Evolutionary conservation across 1,140 invertebrate species (phyloP).

Genomic region (Agrilus planipennis): DNA sequence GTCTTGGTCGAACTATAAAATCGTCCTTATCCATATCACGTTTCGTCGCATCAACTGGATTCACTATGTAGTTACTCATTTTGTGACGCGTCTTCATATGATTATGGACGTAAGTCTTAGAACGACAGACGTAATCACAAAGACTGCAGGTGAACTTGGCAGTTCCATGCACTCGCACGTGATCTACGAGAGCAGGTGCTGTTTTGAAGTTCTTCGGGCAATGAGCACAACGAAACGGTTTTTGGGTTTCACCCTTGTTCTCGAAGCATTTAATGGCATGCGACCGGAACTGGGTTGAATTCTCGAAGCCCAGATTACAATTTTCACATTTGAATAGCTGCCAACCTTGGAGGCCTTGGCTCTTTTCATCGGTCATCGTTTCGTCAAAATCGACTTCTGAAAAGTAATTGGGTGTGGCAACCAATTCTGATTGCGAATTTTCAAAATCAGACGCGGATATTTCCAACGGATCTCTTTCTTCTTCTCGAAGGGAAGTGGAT

Average conservation of each 20-base stretch:
- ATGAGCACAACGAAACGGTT: slow-evolving; percentile 36
- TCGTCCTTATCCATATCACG: slow-evolving; percentile 38
- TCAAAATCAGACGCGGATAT: too few relatives aligned
- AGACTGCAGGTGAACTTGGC: slow-evolving; percentile 37
- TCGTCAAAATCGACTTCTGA: too few relatives aligned
- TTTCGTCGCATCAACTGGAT: slow-evolving; percentile 41
- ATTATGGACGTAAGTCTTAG: slow-evolving; percentile 9
- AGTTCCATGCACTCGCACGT: slow-evolving; percentile 34
- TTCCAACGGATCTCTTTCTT: too few relatives aligned
- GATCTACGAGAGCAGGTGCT: slow-evolving; percentile 21
- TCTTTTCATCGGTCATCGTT: background rate
- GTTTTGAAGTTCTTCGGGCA: slow-evolving; percentile 39
- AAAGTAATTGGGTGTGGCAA: too few relatives aligned
- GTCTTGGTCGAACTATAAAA: slow-evolving; percentile 39
- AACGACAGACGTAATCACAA: slow-evolving; percentile 26
- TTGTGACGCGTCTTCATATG: slow-evolving; percentile 48
- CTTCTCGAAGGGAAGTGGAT: too few relatives aligned
- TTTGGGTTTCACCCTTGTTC: slow-evolving; percentile 5
- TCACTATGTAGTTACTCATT: slow-evolving; percentile 30
- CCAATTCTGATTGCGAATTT: too few relatives aligned
- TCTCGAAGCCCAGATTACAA: slow-evolving; percentile 28
- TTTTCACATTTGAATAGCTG: slow-evolving; percentile 41
- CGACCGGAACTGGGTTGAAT: slow-evolving; percentile 30
- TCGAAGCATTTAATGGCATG: slow-evolving; percentile 35
- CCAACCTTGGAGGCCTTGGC: slow-evolving; percentile 21